These are phyloP conservation scores for Girardia tigrina DNA, from an alignment of 2,888 invertebrate species.

Conservation along the genomic window DNA sequence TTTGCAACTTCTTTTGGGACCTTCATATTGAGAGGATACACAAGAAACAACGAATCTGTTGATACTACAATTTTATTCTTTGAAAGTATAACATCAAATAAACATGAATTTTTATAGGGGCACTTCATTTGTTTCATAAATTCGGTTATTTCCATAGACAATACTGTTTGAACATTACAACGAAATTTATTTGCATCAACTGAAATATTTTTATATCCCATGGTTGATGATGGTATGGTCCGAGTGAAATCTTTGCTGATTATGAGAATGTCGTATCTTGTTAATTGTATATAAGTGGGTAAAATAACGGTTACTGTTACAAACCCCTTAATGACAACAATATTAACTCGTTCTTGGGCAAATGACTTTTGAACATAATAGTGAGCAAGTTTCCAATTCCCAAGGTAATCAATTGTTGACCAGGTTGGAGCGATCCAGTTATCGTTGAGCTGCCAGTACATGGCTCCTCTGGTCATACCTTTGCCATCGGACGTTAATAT, in stretches of 20 bases:
- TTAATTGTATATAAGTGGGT: background rate
- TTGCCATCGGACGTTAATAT: slow-evolving; percentile 49
- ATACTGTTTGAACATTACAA: background rate
- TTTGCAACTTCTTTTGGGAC: background rate
- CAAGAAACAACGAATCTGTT: background rate
- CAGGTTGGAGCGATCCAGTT: slow-evolving; percentile 93
- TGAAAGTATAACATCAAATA: background rate
- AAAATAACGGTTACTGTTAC: background rate
- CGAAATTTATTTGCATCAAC: background rate
- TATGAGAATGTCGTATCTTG: background rate
- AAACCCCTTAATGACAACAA: background rate
- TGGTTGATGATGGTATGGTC: background rate
- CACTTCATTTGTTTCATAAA: background rate
- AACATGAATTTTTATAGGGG: background rate
- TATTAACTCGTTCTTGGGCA: background rate
- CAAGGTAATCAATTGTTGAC: slow-evolving; percentile 68
- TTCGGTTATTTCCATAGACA: background rate
- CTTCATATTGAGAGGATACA: background rate
- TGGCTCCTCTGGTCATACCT: slow-evolving; percentile 78
- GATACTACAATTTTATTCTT: background rate
- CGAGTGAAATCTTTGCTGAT: background rate
- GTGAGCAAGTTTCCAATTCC: slow-evolving; percentile 69
- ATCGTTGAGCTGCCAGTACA: slow-evolving; percentile 96
- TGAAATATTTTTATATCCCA: background rate
- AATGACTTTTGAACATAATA: slow-evolving; percentile 61